Conservation (phyloP, 2,797 vertebrate genomes). For the Chiloscyllium punctatum region DNA sequence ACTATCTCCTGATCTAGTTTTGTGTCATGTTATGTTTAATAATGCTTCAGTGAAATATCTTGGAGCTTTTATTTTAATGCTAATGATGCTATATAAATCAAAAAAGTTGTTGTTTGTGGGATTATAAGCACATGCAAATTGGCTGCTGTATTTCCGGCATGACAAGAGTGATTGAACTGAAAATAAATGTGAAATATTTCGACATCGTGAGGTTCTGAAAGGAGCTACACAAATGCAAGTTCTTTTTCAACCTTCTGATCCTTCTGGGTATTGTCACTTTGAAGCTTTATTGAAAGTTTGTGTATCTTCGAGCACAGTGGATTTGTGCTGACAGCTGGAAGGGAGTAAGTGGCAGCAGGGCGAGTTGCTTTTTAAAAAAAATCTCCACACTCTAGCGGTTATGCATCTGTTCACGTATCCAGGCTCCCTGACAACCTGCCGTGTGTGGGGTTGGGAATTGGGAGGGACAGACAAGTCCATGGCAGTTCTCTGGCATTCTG, state of each 20-base stretch:
- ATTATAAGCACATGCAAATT: not conserved
- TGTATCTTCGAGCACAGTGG: not conserved
- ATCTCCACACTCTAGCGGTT: slow-evolving; percentile 16
- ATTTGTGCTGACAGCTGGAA: slow-evolving; percentile 1
- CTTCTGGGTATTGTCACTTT: not conserved
- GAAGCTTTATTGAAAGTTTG: not conserved
- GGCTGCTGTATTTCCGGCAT: not conserved
- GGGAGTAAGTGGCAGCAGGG: not conserved
- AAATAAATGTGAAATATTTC: not conserved
- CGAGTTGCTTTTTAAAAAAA: not conserved
- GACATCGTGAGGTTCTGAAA: not conserved
- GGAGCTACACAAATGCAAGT: not conserved
- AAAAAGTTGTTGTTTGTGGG: not conserved
- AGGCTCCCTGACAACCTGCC: not conserved
- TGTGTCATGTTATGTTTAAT: not conserved
- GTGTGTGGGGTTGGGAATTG: not conserved
- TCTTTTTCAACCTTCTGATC: not conserved
- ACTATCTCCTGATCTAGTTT: not conserved
- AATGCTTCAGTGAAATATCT: not conserved
- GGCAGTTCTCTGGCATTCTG: not conserved
- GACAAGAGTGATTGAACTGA: not conserved
- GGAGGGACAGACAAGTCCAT: not conserved
- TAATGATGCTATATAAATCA: not conserved
- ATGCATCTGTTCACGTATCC: slow-evolving; percentile 26
- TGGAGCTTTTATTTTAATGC: not conserved